A percentile compares a stretch with the other conserved stretches of the same genome.
Conservation (phyloP, 1,140 invertebrate genomes). For the Agrilus planipennis region DNA sequence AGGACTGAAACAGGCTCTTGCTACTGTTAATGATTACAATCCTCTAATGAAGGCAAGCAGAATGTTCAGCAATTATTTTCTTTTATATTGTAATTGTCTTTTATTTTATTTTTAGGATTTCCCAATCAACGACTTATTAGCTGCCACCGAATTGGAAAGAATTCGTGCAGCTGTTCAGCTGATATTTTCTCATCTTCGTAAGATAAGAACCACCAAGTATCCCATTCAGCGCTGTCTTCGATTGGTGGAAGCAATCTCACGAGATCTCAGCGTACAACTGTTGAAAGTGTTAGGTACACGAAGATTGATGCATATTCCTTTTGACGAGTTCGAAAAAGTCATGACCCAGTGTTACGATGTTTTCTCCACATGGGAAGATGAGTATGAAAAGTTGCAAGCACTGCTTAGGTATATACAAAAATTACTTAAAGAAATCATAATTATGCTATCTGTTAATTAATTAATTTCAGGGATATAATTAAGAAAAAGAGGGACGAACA, state of each 20-base stretch:
- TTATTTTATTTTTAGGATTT: conserved; percentile 57
- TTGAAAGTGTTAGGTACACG: conserved; percentile 90
- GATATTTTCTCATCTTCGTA: conserved; percentile 91
- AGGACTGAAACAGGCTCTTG: conserved; percentile 92
- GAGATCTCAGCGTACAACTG: conserved; percentile 86
- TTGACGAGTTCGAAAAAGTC: conserved; percentile 97
- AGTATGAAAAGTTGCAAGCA: conserved; percentile 93
- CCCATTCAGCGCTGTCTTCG: conserved; percentile 87
- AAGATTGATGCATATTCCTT: conserved; percentile 96
- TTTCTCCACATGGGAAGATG: conserved; percentile 96
- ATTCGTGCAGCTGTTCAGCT: conserved; percentile 77
- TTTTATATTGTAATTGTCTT: not conserved
- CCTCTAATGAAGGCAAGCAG: conserved; percentile 77
- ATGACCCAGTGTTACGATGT: conserved; percentile 95
- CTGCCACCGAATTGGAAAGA: conserved; percentile 90
- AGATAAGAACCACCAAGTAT: conserved; percentile 96
- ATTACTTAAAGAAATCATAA: no score
- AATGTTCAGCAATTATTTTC: no score
- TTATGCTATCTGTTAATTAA: no score
- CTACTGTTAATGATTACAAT: conserved; percentile 96
- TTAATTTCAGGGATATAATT: conserved; percentile 64
- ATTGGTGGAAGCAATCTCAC: conserved; percentile 93
- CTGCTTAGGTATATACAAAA: conserved; percentile 66
- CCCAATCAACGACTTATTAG: conserved; percentile 93
- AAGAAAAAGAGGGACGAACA: conserved; percentile 97